A percentile compares a stretch with the other conserved stretches of the same genome.
Conservation (phyloP, 2,797 vertebrate genomes). For the Leptatherina wallacei region DNA sequence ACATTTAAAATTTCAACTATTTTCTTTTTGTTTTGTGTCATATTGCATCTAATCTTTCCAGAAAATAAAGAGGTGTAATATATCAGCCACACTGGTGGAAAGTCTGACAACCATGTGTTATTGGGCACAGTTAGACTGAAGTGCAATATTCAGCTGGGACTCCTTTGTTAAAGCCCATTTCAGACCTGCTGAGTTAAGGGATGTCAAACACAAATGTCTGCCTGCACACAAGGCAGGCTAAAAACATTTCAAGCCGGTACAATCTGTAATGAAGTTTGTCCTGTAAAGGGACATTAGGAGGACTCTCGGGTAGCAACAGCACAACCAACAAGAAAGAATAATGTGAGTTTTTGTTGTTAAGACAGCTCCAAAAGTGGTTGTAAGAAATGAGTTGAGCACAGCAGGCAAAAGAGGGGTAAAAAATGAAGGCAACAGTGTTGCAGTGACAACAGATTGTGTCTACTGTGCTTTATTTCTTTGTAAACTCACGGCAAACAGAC, state of each 20-base stretch:
- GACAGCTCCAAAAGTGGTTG: neutral
- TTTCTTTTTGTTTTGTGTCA: too few species aligned
- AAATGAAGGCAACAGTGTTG: neutral
- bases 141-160: slow-evolving; percentile 17
- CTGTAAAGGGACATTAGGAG: slow-evolving; percentile 17
- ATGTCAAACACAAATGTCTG: slow-evolving; percentile 32
- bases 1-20: too few species aligned
- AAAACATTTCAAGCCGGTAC: slow-evolving; percentile 16
- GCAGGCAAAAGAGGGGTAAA: slow-evolving; percentile 10
- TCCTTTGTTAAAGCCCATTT: slow-evolving; percentile 21
- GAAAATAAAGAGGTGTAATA: too few species aligned
- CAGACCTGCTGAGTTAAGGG: slow-evolving; percentile 20
- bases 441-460: neutral
- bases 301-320: slow-evolving; percentile 15
- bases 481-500: neutral
- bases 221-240: slow-evolving; percentile 4
- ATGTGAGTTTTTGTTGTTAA: slow-evolving; percentile 30
- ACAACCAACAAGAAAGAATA: slow-evolving; percentile 7
- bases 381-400: neutral
- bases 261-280: slow-evolving; percentile 17
- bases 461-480: neutral
- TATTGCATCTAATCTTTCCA: too few species aligned
- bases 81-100: too few species aligned
- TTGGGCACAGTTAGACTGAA: too few species aligned
- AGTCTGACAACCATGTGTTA: too few species aligned